Evolutionary conservation across 35 echinoderm and acorn worm species (phyloP).

Genomic region (Chiridota heheva): DNA sequence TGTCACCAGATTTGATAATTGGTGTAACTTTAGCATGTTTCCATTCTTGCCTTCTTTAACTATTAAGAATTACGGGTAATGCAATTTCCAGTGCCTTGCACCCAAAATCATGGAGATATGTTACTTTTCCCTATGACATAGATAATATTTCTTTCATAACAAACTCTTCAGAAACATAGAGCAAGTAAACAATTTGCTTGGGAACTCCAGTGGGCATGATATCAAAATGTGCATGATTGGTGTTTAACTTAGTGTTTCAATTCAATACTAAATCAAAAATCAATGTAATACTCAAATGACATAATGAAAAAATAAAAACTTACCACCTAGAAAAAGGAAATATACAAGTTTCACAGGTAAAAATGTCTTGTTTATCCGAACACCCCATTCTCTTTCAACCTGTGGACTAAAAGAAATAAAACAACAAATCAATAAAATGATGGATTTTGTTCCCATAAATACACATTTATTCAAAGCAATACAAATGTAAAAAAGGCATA

Average conservation of each 20-base stretch:
- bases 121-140: too few relatives aligned
- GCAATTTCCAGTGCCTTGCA: not conserved
- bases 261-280: too few relatives aligned
- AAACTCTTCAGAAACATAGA: not conserved
- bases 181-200: not conserved
- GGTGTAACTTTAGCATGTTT: too few relatives aligned
- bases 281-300: too few relatives aligned
- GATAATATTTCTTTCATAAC: not conserved
- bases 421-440: too few relatives aligned
- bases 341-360: constrained; percentile 34
- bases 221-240: not conserved
- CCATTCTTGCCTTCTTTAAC: too few relatives aligned
- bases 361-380: constrained; percentile 33
- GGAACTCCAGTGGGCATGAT: not conserved
- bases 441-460: too few relatives aligned
- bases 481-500: too few relatives aligned
- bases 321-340: constrained; percentile 42
- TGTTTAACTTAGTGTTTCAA: not conserved
- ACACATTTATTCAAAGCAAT: too few relatives aligned
- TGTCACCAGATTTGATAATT: too few relatives aligned
- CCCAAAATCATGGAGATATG: too few relatives aligned
- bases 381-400: not conserved
- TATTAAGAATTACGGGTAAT: not conserved
- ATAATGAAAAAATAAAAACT: too few relatives aligned
- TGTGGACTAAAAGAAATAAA: constrained; percentile 3